These are phyloP conservation scores for Megalops atlanticus DNA, from an alignment of 2,113 vertebrate species.

Conservation along the genomic window DNA sequence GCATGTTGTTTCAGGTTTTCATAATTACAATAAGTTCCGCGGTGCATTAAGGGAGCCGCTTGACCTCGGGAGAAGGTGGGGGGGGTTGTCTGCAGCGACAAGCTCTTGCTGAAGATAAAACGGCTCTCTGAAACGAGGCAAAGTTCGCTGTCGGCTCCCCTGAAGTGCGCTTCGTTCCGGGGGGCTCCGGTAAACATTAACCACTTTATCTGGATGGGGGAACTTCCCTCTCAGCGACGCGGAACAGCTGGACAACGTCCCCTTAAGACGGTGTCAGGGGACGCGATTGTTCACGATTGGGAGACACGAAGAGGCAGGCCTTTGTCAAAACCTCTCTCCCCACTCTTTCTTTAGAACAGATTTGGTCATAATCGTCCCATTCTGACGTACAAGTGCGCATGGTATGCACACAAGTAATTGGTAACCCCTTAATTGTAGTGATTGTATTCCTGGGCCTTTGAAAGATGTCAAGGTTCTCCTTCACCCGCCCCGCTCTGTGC, in stretches of 20 bases:
- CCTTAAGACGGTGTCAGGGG: background rate
- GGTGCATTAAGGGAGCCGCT: conserved; percentile 16
- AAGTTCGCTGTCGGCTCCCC: conserved; percentile 43
- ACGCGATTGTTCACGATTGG: too few species aligned
- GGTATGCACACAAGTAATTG: too few species aligned
- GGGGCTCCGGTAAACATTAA: conserved; percentile 55
- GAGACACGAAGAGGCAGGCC: too few species aligned
- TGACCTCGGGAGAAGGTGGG: background rate
- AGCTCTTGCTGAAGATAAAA: background rate
- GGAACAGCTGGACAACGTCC: background rate
- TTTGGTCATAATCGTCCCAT: background rate
- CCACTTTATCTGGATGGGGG: conserved; percentile 44
- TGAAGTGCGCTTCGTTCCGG: conserved; percentile 36
- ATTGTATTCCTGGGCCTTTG: too few species aligned
- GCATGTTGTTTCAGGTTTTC: conserved; percentile 18
- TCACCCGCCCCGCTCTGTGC: background rate
- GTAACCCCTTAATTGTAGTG: too few species aligned
- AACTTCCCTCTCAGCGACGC: conserved; percentile 7
- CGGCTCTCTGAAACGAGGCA: conserved; percentile 32
- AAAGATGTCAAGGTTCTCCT: too few species aligned
- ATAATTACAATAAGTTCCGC: conserved; percentile 12
- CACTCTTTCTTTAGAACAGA: background rate
- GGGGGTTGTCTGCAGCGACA: background rate
- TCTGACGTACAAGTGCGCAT: background rate
- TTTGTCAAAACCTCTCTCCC: too few species aligned